Percentiles rank a stretch among this genome's conserved stretches.
Evolutionary conservation across 2,113 vertebrate species (phyloP).

Genomic region (Microcebus lehilahytsara): DNA sequence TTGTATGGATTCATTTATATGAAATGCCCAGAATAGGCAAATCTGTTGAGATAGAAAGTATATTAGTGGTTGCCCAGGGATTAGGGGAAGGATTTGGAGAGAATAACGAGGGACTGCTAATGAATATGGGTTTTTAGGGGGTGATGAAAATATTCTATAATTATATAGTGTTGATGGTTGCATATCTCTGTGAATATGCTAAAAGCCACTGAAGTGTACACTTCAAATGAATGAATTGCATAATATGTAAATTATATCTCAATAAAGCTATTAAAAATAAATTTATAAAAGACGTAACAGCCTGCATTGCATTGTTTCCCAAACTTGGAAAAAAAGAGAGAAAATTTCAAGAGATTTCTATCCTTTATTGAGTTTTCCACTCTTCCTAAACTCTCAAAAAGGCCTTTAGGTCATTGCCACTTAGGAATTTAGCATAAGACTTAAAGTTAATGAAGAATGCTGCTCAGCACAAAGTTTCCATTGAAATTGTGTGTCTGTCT

Average conservation of each 20-base stretch:
- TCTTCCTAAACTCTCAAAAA: not conserved
- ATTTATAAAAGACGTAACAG: not conserved
- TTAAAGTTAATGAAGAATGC: constrained; percentile 6
- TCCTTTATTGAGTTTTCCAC: not conserved
- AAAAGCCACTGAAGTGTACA: not conserved
- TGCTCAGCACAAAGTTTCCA: not conserved
- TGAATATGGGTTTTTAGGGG: not conserved
- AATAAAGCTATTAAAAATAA: not conserved
- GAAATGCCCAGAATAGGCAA: not conserved
- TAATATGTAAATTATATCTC: not conserved
- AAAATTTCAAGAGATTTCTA: constrained; percentile 6
- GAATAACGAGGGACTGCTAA: not conserved
- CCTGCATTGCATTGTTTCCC: not conserved
- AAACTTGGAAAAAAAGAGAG: not conserved
- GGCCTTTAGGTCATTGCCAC: not conserved
- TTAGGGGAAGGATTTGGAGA: not conserved
- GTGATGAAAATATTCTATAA: constrained; percentile 43
- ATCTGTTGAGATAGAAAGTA: not conserved
- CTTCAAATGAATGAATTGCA: not conserved
- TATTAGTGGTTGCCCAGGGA: not conserved
- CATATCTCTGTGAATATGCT: not conserved
- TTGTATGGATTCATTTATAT: not conserved
- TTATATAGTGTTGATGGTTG: not conserved
- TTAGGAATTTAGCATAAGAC: not conserved
- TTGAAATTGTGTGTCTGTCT: not conserved